Evolutionary conservation across 1,140 invertebrate species (phyloP), one percentile per base, ranked within the genome.

Genomic region (Lepeophtheirus salmonis): DNA sequence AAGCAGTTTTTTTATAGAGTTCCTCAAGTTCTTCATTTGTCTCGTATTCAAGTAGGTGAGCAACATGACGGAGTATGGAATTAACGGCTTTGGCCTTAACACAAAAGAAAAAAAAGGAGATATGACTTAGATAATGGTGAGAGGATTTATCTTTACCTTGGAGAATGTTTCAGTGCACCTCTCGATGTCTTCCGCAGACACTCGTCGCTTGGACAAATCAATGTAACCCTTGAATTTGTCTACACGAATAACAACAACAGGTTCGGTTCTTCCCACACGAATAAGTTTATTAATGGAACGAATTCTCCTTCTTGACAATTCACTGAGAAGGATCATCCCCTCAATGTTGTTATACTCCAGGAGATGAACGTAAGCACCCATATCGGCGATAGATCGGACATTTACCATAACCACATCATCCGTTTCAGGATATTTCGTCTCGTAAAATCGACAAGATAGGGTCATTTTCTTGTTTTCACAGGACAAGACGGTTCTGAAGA

Each of bases 321-420:
- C 96, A 18, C 91, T 97, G 0, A 91, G 73, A 64, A 91, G 74
- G 62, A 90, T 92, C 87, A 90, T 91, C 66, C 95, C 55, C 73
- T 97, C 95, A 64, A 96, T 97, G 68, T 97, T 94, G 71, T 99
- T 97, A 70, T 98, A 99, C 74, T 98, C 95, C 56, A 97, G 74
- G 53, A 99, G 74, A 71, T 95, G 86, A 2, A 97, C 96, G 72
- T 99, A 99, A 3, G 95, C 95, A 62, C 96, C 96, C 94, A 99
- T 98, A 75, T 98, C 94, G 26, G 92, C 94, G 66, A 99, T 98
- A 64, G 88, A 89, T 14, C 89, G 78, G 1, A 99, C 95, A 71
- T 95, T 99, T 2, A 97, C 95, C 91, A 98, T 96, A 12, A 99
- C 95, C 24, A 98, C 92, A 81, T 98, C 96, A 67, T 99, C 95